Base-by-base conservation (phyloP, 2,888 invertebrate genomes). In the Lasioglossum vierecki region DNA sequence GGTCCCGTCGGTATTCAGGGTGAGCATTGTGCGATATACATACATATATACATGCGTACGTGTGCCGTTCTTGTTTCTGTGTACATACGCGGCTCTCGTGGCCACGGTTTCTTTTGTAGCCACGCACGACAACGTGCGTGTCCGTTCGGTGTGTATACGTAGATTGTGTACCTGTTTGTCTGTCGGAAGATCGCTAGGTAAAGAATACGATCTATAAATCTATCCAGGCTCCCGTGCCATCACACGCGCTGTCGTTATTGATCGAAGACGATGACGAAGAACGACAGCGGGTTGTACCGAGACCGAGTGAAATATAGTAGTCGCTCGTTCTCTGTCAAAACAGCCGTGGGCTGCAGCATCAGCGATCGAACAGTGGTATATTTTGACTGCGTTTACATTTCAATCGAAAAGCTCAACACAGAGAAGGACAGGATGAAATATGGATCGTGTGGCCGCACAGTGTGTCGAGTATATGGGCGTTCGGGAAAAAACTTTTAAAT, bases 1-100 rank as follows among this genome's bases (percentile, higher is more conserved):
- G 94, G 94, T 94, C 94, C 94, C 94, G 93, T 92, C 91, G 93
- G 93, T 93, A 93, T 89, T 94, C 89, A 93, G 92, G 93, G 92
- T 92, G 93, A 90, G 92, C 86, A 80, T 57, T 49, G 70, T 79
- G 77, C 74, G 75, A 63, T 60, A 80, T 76, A 76, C 46, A 76
- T 77, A 75, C 46, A 79, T 71, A 68, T 57, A 26, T 76, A 46
- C 80, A 68, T 73, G 75, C 63, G 35, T 70, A 26, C 26, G 66
- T 60, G 71, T 63, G 35, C 35, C 66, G 9, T 35, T 70, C 41
- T 3, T 76, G 35, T 11, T n/a, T 44, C 9, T 46, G 35, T 57
- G 39, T 30, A 26, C 22, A 22, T n/a, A 22, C n/a, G n/a, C 57
- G 57, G 57, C 22, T 70, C 22, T 22, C n/a, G 22, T 9, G 22